These are phyloP conservation scores for Chondrilla cf. caribensis DNA, from an alignment of 37 sponge, comb jelly and placozoan genomes.

Conservation along the genomic window DNA sequence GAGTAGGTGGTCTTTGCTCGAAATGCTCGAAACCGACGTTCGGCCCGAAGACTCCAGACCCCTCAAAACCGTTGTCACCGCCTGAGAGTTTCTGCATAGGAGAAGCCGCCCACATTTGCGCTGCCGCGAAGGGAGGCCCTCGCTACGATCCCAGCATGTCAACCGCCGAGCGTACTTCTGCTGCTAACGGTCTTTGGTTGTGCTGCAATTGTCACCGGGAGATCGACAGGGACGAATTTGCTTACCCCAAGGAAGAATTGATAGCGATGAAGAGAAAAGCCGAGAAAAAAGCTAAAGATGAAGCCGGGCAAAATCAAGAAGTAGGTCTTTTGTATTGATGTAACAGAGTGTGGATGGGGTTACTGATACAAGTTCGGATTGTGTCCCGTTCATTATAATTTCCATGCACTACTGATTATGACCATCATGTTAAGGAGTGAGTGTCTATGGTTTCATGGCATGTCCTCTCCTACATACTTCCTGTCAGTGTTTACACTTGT, in stretches of 20 bases:
- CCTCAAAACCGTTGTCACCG: too few relatives aligned
- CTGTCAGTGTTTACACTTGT: too few relatives aligned
- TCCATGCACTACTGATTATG: too few relatives aligned
- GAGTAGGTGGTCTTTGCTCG: slow-evolving; percentile 62
- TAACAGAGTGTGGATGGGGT: too few relatives aligned
- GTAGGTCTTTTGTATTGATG: neutral
- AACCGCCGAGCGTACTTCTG: slow-evolving; percentile 41
- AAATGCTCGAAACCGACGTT: slow-evolving; percentile 52
- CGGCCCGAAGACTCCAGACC: slow-evolving; percentile 35
- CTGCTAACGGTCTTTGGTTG: slow-evolving; percentile 64
- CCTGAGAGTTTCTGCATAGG: slow-evolving; percentile 63
- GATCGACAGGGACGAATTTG: slow-evolving; percentile 47
- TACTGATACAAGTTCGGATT: too few relatives aligned
- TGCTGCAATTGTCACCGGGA: slow-evolving; percentile 64
- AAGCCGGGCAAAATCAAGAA: slow-evolving; percentile 33
- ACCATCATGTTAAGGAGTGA: too few relatives aligned
- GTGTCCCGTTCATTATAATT: too few relatives aligned
- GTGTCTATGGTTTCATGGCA: too few relatives aligned
- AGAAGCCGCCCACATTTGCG: slow-evolving; percentile 70
- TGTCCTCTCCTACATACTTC: too few relatives aligned
- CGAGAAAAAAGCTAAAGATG: slow-evolving; percentile 46
- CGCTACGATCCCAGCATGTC: slow-evolving; percentile 62
- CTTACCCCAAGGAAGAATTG: slow-evolving; percentile 26
- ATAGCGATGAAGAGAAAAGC: slow-evolving; percentile 38
- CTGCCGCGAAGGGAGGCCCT: slow-evolving; percentile 66